These are phyloP conservation scores for Myodes glareolus DNA, from an alignment of 2,113 vertebrate species.

Conservation along the genomic window DNA sequence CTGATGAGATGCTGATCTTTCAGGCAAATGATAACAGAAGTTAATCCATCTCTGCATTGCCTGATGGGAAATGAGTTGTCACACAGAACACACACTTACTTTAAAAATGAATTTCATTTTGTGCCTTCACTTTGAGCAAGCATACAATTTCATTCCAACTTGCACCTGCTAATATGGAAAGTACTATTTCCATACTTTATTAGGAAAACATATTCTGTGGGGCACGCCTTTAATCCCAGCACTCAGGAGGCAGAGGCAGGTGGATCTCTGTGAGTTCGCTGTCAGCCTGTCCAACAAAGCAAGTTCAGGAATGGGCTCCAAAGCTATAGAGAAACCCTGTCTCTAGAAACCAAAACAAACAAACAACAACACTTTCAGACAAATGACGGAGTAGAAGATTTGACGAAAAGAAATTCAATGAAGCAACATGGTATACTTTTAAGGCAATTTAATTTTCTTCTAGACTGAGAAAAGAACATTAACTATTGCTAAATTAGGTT, in stretches of 20 bases:
- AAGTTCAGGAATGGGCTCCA: no score
- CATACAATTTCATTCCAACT: neutral
- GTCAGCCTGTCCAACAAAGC: no score
- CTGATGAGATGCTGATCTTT: slow-evolving; percentile 79
- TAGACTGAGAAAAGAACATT: neutral
- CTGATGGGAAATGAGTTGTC: slow-evolving; percentile 69
- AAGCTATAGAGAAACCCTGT: no score
- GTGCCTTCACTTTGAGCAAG: slow-evolving; percentile 52
- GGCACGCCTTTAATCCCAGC: no score
- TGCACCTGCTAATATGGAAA: slow-evolving; percentile 44
- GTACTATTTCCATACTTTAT: neutral
- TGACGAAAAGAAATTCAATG: neutral
- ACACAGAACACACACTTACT: slow-evolving; percentile 60
- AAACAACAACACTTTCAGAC: neutral
- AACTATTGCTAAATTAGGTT: neutral
- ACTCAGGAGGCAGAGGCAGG: no score
- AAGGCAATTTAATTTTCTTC: slow-evolving; percentile 3
- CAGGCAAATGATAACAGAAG: slow-evolving; percentile 66
- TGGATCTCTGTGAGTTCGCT: no score
- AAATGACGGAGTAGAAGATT: neutral
- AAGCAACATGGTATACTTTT: neutral
- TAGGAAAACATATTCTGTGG: slow-evolving; percentile 25
- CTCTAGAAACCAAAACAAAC: no score
- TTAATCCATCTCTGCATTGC: slow-evolving; percentile 69
- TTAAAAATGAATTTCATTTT: slow-evolving; percentile 64